These are phyloP conservation scores for Scolopax bukidnonensis DNA, from an alignment of 2,797 vertebrate genomes.

Conservation along the genomic window DNA sequence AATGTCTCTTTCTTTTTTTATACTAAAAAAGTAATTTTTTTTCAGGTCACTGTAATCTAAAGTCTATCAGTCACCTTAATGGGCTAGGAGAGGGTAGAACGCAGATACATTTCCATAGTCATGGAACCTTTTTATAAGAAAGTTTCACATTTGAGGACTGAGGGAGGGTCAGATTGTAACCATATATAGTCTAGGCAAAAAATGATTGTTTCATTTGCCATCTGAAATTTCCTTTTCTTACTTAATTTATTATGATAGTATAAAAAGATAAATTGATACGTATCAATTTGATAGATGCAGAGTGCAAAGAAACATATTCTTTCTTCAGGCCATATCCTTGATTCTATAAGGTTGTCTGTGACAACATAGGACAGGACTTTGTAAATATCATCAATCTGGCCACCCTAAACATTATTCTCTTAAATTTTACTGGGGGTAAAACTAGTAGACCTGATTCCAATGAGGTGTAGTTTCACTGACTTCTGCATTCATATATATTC, in stretches of 20 bases:
- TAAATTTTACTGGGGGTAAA: not conserved
- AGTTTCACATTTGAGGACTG: not conserved
- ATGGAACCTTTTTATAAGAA: not conserved
- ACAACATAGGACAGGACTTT: not conserved
- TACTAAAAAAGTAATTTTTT: conserved; percentile 38
- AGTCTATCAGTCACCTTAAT: conserved; percentile 26
- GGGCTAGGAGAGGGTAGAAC: conserved; percentile 9
- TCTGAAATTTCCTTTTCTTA: not conserved
- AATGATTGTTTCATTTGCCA: not conserved
- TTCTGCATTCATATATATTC: not conserved
- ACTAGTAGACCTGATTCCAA: not conserved
- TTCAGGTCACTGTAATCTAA: conserved; percentile 26
- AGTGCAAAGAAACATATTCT: not conserved
- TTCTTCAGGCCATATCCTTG: not conserved
- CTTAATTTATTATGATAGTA: not conserved
- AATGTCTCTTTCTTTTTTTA: not conserved
- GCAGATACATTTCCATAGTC: conserved; percentile 17
- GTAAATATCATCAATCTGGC: not conserved
- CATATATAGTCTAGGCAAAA: not conserved
- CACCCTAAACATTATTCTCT: not conserved
- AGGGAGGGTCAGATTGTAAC: not conserved
- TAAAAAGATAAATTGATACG: not conserved
- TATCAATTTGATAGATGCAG: not conserved
- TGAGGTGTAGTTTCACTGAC: not conserved
- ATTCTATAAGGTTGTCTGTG: not conserved